A percentile compares a stretch with the other conserved stretches of the same genome.
Evolutionary conservation across 2,797 vertebrate genomes (phyloP).

Genomic region (Chaunax sp.): DNA sequence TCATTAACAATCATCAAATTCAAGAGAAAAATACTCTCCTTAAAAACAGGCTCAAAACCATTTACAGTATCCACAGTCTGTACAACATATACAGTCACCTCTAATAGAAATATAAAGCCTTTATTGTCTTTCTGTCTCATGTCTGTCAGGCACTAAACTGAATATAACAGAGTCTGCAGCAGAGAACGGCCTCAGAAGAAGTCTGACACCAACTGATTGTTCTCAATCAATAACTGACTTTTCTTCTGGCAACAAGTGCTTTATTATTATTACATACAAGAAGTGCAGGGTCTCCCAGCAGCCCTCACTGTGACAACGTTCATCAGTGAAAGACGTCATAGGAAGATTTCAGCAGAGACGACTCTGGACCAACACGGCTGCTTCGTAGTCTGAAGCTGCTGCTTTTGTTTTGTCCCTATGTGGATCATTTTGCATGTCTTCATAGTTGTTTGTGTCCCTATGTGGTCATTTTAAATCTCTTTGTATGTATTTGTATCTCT

Average conservation of each 20-base stretch:
- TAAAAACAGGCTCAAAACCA: conserved; percentile 49
- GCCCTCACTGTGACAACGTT: no score
- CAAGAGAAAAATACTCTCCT: conserved; percentile 58
- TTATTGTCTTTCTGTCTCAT: conserved; percentile 7
- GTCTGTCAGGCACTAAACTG: conserved; percentile 34
- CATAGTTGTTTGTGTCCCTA: neutral
- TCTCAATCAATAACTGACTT: conserved; percentile 24
- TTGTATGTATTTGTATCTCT: neutral
- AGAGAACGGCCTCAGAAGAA: conserved; percentile 6
- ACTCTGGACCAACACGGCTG: neutral
- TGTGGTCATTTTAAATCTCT: no score
- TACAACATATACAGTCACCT: conserved; percentile 30
- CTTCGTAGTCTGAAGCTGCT: neutral
- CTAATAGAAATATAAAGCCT: conserved; percentile 61
- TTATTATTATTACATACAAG: conserved; percentile 10
- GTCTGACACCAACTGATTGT: conserved; percentile 45
- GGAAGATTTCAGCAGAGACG: neutral
- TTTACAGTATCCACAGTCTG: conserved; percentile 49
- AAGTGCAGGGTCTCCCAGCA: conserved; percentile 1
- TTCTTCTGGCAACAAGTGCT: conserved; percentile 37
- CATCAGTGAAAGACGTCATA: no score
- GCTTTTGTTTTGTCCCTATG: no score
- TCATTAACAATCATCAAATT: conserved; percentile 51
- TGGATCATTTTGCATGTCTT: neutral
- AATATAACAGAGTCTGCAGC: conserved; percentile 17